These are phyloP conservation scores for Phasianus colchicus DNA, from an alignment of 2,113 vertebrate species.

Conservation along the genomic window DNA sequence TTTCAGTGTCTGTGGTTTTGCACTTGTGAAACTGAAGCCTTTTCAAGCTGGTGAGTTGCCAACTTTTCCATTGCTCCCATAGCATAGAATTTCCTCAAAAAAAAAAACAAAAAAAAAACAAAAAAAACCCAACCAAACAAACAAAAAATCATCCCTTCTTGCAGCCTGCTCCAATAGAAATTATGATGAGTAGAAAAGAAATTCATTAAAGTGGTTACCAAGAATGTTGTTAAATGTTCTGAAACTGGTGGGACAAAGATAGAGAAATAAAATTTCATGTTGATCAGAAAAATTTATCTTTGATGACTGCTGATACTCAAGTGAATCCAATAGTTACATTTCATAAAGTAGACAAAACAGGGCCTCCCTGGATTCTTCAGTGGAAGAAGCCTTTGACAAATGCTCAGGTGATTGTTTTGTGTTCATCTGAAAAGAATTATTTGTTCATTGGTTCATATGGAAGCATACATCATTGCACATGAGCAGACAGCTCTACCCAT, in stretches of 20 bases:
- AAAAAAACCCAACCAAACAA: too few relatives aligned
- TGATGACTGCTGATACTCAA: background rate
- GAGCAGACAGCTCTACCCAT: background rate
- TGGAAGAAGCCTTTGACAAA: background rate
- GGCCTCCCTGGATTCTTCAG: background rate
- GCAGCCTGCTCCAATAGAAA: rapidly evolving
- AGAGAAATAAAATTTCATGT: background rate
- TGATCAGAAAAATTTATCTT: background rate
- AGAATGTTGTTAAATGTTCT: background rate
- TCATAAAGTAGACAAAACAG: background rate
- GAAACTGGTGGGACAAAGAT: background rate
- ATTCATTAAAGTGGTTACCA: background rate
- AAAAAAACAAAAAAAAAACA: background rate
- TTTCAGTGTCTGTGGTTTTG: background rate
- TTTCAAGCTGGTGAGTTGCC: background rate
- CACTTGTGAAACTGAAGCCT: constrained; percentile 3
- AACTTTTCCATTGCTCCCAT: background rate
- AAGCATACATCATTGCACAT: background rate
- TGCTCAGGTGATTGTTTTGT: background rate
- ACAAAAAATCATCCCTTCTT: background rate
- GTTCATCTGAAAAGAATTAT: background rate
- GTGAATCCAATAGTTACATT: background rate
- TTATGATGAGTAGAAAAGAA: background rate
- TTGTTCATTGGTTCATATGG: background rate
- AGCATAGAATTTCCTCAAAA: background rate